Base-by-base conservation (phyloP, 2,797 vertebrate species). In the Pangasius krempfi region DNA sequence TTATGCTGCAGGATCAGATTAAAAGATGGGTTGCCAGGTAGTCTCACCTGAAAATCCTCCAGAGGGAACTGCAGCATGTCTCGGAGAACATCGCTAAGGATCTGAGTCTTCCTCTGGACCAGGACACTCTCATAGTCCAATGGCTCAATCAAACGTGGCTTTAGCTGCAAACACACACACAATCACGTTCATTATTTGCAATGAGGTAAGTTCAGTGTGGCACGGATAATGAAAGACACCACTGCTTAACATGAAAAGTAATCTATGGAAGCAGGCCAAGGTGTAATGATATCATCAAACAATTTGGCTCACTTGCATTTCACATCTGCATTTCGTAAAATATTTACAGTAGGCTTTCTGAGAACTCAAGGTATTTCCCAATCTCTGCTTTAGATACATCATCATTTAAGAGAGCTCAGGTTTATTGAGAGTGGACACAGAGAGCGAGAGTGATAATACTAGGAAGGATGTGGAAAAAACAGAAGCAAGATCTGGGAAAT, bases 71-170 rank as follows among this genome's bases (percentile, higher is more conserved):
- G 97, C 56, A 99, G 95, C 98, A 99, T 98, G 92, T 99, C 99
- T 92, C 98, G 92, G 87, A 99, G 96, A 90, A 96, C 96, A 95
- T 99, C 98, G 1, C 98, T 99, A 93, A 99, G 95, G 92, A 99
- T 99, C 94, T 99, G 99, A 0, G 98, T 99, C 94, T 99, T 99
- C 93, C 97, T 98, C 93, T 99, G 99, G 89, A 99, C 96, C 44
- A 99, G 96, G 91, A 99, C 98, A 95, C 97, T 99, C 95, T 99
- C 98, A 81, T 99, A 99, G 93, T 99, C 99, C 89, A 99, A 95
- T 0, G 99, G 99, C 93, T 99, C 98, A 27, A 99, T 98, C 89
- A 99, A 95, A 93, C 98, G 98, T 27, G 98, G 98, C 93, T 99
- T 99, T 62, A 98, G 98, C 99, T 99, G 92, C 0, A 92, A 92